Conservation (phyloP, 2,113 vertebrate species). For the Apus apus region DNA sequence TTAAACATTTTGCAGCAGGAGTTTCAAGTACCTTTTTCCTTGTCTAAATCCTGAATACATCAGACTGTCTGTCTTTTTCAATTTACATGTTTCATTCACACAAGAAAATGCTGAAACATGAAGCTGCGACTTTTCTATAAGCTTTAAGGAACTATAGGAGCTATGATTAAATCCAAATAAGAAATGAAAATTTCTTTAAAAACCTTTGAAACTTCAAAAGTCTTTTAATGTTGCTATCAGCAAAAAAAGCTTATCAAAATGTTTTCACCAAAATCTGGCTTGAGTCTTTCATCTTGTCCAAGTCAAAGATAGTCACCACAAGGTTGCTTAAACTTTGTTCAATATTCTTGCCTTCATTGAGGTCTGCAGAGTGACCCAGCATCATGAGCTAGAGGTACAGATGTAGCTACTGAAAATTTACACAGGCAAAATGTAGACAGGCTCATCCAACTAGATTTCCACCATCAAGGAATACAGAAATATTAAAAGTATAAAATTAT, state of each 20-base stretch:
- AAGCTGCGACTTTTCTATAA: not conserved
- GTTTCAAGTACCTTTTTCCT: not conserved
- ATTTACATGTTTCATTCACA: not conserved
- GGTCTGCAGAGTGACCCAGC: not conserved
- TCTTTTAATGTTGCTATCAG: not conserved
- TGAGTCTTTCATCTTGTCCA: not conserved
- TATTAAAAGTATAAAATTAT: not conserved
- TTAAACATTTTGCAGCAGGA: not conserved
- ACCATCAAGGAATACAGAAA: not conserved
- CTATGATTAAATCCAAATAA: not conserved
- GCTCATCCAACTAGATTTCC: not conserved
- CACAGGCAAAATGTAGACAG: not conserved
- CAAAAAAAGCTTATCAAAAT: not conserved
- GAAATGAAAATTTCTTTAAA: not conserved
- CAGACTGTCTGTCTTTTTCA: not conserved
- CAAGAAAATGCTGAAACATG: not conserved
- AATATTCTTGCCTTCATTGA: not conserved
- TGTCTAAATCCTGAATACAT: not conserved
- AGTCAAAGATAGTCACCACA: not conserved
- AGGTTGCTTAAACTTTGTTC: not conserved
- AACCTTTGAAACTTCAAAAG: not conserved
- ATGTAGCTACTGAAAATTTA: not conserved
- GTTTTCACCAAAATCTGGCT: not conserved
- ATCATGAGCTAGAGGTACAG: not conserved
- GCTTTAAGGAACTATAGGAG: not conserved